Evolutionary conservation across 2,113 vertebrate genomes (phyloP), one percentile per base, ranked within the genome.

Genomic region (Tautogolabrus adspersus): DNA sequence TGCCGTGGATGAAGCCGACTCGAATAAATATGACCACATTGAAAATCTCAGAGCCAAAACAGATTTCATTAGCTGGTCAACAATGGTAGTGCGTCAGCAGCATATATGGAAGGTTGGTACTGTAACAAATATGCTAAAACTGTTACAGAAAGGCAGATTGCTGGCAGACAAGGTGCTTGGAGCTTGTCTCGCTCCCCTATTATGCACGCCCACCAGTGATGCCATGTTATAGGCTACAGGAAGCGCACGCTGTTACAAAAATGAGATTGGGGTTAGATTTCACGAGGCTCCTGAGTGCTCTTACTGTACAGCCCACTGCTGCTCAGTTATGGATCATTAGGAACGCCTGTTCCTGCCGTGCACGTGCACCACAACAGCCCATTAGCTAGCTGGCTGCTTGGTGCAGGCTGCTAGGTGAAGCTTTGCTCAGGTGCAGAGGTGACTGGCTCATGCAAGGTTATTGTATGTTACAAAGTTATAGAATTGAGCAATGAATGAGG

Each of bases 301-400:
- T 87, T 82, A 74, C 81, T 64, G 83, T 84, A 81, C 87, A 72
- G 37, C 65, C 52, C 64, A 80, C 56, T 59, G 70, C 66, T 79
- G 82, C 85, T 87, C 66, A 49, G 84, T 81, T 88, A 84, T 38
- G 55, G 79, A 72, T 89, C 88, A 90, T 92, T 91, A 90, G 77
- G 79, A 90, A 57, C 0, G 60, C 46, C 55, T 76, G 74, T 70
- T 82, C 82, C 69, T 83, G 82, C 72, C 46, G 58, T 63, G 26
- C 2, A 26, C n/a, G n/a, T n/a, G 73, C 54, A 52, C 77, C 76
- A 82, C 66, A 57, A 52, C 51, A 23, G 66, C 72, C 83, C 83
- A 88, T 93, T 93, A 90, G 68, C 62, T 59, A 90, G 68, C 66
- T 59, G 76, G 52, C 52, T 11, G 60, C 67, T 67, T 55, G 65